A percentile compares a stretch with the other conserved stretches of the same genome.
Evolutionary conservation across 2,797 vertebrate genomes (phyloP).

Genomic region (Sandelia bainsii): DNA sequence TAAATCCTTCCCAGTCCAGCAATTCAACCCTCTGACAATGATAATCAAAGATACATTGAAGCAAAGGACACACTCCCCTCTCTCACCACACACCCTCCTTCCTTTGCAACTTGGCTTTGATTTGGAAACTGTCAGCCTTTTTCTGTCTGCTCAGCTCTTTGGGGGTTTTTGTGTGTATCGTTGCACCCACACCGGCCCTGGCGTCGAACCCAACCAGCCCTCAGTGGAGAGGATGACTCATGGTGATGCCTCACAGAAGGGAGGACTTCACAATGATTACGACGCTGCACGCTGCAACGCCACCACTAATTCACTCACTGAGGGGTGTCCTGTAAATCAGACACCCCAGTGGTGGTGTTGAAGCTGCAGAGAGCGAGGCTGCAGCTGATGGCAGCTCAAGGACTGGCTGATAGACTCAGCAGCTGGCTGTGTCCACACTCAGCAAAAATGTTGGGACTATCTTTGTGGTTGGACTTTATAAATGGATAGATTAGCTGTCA

Average conservation of each 20-base stretch:
- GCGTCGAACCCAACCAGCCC: constrained; percentile 33
- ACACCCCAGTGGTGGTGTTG: constrained; percentile 33
- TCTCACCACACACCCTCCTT: constrained; percentile 23
- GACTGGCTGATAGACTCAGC: constrained; percentile 62
- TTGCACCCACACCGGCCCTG: constrained; percentile 20
- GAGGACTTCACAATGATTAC: constrained; percentile 52
- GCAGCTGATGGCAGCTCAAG: constrained; percentile 71
- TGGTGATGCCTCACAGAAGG: constrained; percentile 37
- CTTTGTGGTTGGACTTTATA: constrained; percentile 46
- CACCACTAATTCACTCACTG: constrained; percentile 64
- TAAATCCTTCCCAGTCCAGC: constrained; percentile 47
- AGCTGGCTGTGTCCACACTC: constrained; percentile 47
- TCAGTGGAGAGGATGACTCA: constrained; percentile 57
- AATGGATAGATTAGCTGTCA: constrained; percentile 57
- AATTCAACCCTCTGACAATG: constrained; percentile 54
- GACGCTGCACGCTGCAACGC: constrained; percentile 27
- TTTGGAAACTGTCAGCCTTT: constrained; percentile 53
- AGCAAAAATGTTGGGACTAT: constrained; percentile 49
- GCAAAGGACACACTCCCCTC: constrained; percentile 45
- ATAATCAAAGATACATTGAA: constrained; percentile 64
- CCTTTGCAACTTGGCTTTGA: constrained; percentile 50
- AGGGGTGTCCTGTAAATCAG: constrained; percentile 72
- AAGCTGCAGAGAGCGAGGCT: constrained; percentile 26
- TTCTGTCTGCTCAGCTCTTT: constrained; percentile 68
- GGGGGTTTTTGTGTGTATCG: neutral